Evolutionary conservation across 2,888 invertebrate species (phyloP).

Genomic region (Volucella inanis): DNA sequence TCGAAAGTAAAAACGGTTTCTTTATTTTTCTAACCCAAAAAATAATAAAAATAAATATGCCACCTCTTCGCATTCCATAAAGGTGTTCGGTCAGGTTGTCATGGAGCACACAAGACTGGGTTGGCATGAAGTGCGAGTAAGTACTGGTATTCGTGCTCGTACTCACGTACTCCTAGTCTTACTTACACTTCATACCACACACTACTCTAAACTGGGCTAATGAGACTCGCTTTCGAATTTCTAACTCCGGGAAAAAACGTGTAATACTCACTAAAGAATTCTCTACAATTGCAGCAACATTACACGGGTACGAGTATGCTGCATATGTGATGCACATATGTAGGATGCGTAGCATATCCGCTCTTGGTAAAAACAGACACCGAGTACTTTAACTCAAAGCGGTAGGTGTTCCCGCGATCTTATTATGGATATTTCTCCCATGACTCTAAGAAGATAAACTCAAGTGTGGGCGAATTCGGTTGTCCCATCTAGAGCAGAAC

Average conservation of each 20-base stretch:
- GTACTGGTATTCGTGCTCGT: no score
- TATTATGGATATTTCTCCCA: constrained; percentile 36
- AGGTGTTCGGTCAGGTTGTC: constrained; percentile 23
- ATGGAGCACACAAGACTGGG: constrained; percentile 1
- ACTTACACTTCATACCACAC: not conserved
- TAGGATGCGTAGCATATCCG: no score
- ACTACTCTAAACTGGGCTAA: constrained; percentile 47
- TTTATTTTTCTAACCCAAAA: not conserved
- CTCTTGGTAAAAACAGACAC: no score
- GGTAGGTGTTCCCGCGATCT: constrained; percentile 45
- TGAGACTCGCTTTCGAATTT: constrained; percentile 32
- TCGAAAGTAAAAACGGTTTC: constrained; percentile 65
- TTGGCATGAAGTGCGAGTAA: not conserved
- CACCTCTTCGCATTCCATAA: constrained; percentile 36
- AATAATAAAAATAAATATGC: not conserved
- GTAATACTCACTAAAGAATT: constrained; percentile 2
- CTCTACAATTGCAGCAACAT: constrained; percentile 15
- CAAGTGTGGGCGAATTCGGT: not conserved
- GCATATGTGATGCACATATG: no score
- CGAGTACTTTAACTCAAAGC: not conserved
- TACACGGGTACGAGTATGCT: no score
- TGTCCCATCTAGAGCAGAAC: not conserved
- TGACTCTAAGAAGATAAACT: constrained; percentile 22
- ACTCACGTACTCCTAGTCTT: no score
- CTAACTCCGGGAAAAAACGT: not conserved